Conservation (phyloP, 2,797 vertebrate species). For the Bryconaethiops microstoma region DNA sequence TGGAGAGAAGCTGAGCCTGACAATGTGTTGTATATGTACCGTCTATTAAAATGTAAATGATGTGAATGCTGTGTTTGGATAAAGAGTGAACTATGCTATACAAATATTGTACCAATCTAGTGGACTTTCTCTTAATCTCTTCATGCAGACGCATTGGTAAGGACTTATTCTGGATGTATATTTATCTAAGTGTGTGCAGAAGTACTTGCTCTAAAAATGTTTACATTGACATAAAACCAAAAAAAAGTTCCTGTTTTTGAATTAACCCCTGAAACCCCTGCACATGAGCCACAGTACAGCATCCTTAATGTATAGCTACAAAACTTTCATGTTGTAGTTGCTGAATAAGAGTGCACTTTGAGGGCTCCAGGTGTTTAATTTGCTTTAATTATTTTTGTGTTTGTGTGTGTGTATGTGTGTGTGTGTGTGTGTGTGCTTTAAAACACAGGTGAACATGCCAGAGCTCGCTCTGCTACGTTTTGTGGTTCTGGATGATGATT, state of each 20-base stretch:
- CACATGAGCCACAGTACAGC: neutral
- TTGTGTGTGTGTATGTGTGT: neutral
- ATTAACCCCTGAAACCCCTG: neutral
- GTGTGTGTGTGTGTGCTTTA: neutral
- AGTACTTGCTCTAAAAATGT: neutral
- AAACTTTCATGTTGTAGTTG: no score
- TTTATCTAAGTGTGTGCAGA: neutral
- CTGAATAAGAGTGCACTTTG: neutral
- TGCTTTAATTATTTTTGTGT: conserved; percentile 15
- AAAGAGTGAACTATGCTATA: no score
- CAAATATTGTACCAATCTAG: no score
- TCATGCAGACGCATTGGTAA: neutral
- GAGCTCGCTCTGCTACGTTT: conserved; percentile 95
- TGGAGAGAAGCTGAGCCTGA: neutral
- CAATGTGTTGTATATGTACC: no score
- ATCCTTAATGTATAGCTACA: no score
- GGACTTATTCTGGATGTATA: neutral
- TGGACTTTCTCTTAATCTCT: neutral
- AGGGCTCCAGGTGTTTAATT: conserved; percentile 10
- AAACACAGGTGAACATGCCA: conserved; percentile 86
- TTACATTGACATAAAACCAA: neutral
- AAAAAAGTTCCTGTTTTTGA: no score
- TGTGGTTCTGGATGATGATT: conserved; percentile 95
- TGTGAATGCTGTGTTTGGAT: neutral
- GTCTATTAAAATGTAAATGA: neutral